Conservation (phyloP, 2,888 invertebrate species). For the Eulithis testata region DNA sequence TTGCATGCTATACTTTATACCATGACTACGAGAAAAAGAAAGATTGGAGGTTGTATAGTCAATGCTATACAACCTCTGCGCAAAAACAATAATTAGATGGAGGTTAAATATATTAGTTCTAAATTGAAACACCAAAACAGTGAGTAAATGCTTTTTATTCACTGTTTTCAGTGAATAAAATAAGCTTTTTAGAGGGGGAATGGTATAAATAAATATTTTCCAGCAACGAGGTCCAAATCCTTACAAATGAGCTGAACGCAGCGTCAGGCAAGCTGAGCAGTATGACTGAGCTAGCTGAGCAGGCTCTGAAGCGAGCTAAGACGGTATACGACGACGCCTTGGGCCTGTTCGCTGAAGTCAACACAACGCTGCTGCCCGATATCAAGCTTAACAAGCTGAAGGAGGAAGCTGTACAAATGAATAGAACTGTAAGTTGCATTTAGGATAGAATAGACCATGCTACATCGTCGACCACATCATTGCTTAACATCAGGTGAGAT, state of each 20-base stretch:
- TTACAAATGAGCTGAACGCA: slow-evolving; percentile 87
- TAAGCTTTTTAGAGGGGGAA: no score
- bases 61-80: no score
- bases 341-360: slow-evolving; percentile 91
- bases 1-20: no score
- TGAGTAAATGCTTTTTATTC: no score
- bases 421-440: slow-evolving; percentile 84
- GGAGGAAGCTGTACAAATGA: slow-evolving; percentile 87
- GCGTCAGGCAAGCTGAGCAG: slow-evolving; percentile 88
- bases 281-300: slow-evolving; percentile 88
- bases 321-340: slow-evolving; percentile 93
- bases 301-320: slow-evolving; percentile 89
- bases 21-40: no score
- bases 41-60: no score
- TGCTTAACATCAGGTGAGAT: no score
- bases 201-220: slow-evolving; percentile 3
- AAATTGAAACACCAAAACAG: no score
- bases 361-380: slow-evolving; percentile 90
- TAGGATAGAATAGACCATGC: background rate
- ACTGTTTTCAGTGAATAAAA: no score
- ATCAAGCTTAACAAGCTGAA: slow-evolving; percentile 89
- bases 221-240: slow-evolving; percentile 87
- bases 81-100: no score
- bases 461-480: no score
- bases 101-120: no score